These are phyloP conservation scores for Budorcas taxicolor DNA, from an alignment of 2,113 vertebrate species.

Conservation along the genomic window DNA sequence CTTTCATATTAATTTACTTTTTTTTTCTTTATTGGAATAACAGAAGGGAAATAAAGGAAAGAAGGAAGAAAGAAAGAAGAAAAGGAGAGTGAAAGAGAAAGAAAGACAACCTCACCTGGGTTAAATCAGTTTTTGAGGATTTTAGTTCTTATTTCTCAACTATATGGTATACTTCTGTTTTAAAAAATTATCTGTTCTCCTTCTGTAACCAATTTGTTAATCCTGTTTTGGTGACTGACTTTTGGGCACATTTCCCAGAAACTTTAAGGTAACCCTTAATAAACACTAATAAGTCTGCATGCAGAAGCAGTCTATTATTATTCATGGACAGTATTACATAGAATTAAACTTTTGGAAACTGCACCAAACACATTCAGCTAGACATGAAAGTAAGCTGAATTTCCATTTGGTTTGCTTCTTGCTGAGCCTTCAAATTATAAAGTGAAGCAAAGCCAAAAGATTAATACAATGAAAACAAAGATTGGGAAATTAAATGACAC, in stretches of 20 bases:
- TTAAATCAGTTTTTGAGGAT: conserved; percentile 48
- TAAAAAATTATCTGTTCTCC: conserved; percentile 70
- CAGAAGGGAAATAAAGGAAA: not conserved
- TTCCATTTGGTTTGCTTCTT: conserved; percentile 90
- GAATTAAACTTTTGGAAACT: conserved; percentile 84
- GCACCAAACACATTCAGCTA: conserved; percentile 78
- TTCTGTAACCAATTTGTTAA: conserved; percentile 80
- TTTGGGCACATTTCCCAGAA: conserved; percentile 80
- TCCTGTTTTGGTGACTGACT: conserved; percentile 78
- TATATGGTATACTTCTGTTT: conserved; percentile 61
- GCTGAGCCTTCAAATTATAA: conserved; percentile 94
- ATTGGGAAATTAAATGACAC: conserved; percentile 95
- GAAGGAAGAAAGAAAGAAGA: not conserved
- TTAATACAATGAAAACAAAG: conserved; percentile 97
- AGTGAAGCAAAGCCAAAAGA: conserved; percentile 93
- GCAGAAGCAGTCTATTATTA: conserved; percentile 83
- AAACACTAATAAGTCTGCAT: conserved; percentile 80
- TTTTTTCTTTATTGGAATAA: not conserved
- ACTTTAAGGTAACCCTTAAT: conserved; percentile 78
- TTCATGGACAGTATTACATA: conserved; percentile 82
- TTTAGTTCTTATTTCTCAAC: conserved; percentile 43
- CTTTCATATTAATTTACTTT: conserved; percentile 23
- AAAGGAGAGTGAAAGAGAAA: not conserved
- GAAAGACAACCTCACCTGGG: conserved; percentile 4
- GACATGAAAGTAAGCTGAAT: conserved; percentile 85